Evolutionary conservation across 2,888 invertebrate species (phyloP).

Genomic region (Epirrhoe tristata): DNA sequence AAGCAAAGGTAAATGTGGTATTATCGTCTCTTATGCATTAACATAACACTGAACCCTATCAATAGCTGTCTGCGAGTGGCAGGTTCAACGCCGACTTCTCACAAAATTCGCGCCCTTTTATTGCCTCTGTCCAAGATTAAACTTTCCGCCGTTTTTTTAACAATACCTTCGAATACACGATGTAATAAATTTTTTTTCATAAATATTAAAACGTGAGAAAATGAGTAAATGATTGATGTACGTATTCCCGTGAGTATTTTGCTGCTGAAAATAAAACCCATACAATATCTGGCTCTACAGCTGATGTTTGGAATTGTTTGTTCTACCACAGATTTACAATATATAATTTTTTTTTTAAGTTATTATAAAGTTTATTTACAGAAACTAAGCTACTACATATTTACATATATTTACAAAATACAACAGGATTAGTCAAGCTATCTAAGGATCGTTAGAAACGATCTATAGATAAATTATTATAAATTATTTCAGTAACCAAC

Average conservation of each 20-base stretch:
- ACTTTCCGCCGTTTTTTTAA: constrained; percentile 68
- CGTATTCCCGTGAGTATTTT: constrained; percentile 35
- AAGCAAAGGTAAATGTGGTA: constrained; percentile 30
- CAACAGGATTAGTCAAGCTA: too few relatives aligned
- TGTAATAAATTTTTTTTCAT: constrained; percentile 55
- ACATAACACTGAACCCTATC: constrained; percentile 72
- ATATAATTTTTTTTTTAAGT: too few relatives aligned
- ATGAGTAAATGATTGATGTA: constrained; percentile 41
- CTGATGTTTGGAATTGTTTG: neutral
- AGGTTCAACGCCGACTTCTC: constrained; percentile 78
- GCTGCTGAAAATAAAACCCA: constrained; percentile 3
- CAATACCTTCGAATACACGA: constrained; percentile 62
- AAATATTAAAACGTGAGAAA: constrained; percentile 40
- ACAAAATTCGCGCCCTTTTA: constrained; percentile 81
- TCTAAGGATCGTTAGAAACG: too few relatives aligned
- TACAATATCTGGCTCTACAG: constrained; percentile 13
- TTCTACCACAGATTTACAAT: too few relatives aligned
- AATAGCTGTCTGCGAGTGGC: constrained; percentile 83
- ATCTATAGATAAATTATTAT: too few relatives aligned
- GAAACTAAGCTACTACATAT: too few relatives aligned
- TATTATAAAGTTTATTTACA: too few relatives aligned
- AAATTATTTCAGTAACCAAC: too few relatives aligned
- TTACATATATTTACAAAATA: too few relatives aligned
- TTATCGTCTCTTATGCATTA: constrained; percentile 59
- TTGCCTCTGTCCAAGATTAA: constrained; percentile 82